These are phyloP conservation scores for Andrena flavipes DNA, from an alignment of 2,888 invertebrate species.

Conservation along the genomic window DNA sequence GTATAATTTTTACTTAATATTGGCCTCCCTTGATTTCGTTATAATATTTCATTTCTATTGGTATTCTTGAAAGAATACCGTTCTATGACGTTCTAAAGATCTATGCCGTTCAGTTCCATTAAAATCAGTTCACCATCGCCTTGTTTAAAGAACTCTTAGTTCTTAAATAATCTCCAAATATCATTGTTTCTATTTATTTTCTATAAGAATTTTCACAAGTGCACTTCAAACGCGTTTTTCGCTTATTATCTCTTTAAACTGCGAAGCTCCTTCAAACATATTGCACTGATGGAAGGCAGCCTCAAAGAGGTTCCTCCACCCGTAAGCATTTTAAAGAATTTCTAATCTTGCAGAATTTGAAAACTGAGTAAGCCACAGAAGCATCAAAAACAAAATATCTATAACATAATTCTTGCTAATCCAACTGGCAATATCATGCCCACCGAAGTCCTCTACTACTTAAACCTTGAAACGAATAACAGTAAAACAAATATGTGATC, in stretches of 20 bases:
- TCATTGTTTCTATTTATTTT: not conserved
- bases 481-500: too few relatives aligned
- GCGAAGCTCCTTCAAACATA: constrained; percentile 11
- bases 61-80: not conserved
- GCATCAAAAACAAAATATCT: too few relatives aligned
- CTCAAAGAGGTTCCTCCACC: constrained; percentile 6
- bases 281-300: not conserved
- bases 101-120: not conserved
- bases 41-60: not conserved
- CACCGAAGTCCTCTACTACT: too few relatives aligned
- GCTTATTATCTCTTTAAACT: constrained; percentile 16
- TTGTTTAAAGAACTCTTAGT: not conserved
- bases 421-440: too few relatives aligned
- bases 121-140: not conserved
- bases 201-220: constrained; percentile 5
- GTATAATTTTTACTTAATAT: not conserved
- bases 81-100: not conserved
- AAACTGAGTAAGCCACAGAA: too few relatives aligned
- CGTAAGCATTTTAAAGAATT: not conserved
- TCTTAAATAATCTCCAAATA: not conserved
- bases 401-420: too few relatives aligned
- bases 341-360: too few relatives aligned
- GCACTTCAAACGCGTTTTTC: constrained; percentile 19
- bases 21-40: not conserved
- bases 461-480: too few relatives aligned